These are phyloP conservation scores for Stictocephala bisonia DNA, from an alignment of 2,888 invertebrate species.

Conservation along the genomic window DNA sequence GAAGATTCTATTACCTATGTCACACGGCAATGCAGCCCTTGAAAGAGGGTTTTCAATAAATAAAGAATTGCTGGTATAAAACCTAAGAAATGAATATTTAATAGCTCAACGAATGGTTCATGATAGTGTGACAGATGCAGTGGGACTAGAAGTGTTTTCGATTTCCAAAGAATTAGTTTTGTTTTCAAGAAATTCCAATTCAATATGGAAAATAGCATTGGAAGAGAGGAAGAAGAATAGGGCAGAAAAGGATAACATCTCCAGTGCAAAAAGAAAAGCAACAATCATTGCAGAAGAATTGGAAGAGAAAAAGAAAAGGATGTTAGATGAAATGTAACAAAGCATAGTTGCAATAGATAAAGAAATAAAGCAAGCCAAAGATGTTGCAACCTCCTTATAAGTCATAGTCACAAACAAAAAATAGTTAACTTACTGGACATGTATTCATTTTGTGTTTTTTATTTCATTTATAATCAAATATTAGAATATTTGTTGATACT, in stretches of 20 bases:
- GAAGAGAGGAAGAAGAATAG: not conserved
- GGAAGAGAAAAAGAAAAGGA: too few relatives aligned
- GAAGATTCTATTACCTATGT: conserved; percentile 1
- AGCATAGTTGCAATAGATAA: too few relatives aligned
- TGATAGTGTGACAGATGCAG: not conserved
- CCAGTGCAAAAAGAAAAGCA: conserved; percentile 9
- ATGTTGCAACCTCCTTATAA: too few relatives aligned
- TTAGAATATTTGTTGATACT: too few relatives aligned
- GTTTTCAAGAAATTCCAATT: conserved; percentile 5
- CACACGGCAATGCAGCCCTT: conserved; percentile 23
- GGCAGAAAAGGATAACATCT: not conserved
- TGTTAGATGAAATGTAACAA: too few relatives aligned
- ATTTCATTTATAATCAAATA: too few relatives aligned
- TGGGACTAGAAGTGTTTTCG: not conserved
- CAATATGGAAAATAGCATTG: not conserved
- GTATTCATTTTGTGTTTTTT: too few relatives aligned
- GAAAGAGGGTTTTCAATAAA: too few relatives aligned
- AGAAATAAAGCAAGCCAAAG: too few relatives aligned
- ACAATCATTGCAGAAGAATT: not conserved
- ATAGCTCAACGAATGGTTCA: conserved; percentile 7
- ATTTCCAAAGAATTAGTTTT: not conserved
- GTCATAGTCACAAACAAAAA: too few relatives aligned
- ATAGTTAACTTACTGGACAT: too few relatives aligned
- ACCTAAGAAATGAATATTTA: not conserved
- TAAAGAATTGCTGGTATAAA: too few relatives aligned